Base-by-base conservation (phyloP, 2,888 invertebrate genomes). In the Andrena camellia region DNA sequence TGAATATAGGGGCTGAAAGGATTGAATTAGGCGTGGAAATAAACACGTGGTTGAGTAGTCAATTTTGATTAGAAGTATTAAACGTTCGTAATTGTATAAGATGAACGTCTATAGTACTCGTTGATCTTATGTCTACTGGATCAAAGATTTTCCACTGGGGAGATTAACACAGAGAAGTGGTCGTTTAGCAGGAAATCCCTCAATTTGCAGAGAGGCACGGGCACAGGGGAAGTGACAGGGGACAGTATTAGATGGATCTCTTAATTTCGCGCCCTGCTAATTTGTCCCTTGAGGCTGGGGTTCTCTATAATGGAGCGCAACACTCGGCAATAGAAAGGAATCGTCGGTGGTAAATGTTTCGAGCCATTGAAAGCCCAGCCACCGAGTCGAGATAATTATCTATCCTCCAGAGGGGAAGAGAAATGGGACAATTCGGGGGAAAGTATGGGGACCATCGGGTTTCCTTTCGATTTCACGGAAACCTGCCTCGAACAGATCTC, bases 331-430 rank as follows among this genome's bases (percentile, higher is more conserved):
- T 90, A 87, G 90, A 89, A 90, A 89, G 89, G 88, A 90, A 90
- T 90, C 85, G 89, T 80, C 81, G 83, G 76, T 82, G 88, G 87
- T 90, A 90, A 91, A 90, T 90, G 91, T 92, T 90, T 91, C 86
- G 86, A 81, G 86, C 85, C 87, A 90, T 86, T 90, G 84, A 86
- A 89, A 88, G 72, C 83, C 81, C 78, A 42, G 76, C 75, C 72
- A 66, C 81, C 60, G 85, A 83, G 83, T 74, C 79, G 76, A 60
- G 86, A 85, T 91, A 91, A 92, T 91, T 91, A 90, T 90, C 87
- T 88, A 78, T 68, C 67, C 80, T 48, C 60, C 23, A 68, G 64
- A 74, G 77, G 78, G 66, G 69, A 66, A 69, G 48, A 63, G 48
- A 31, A 68, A 66, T 23, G 54, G 31, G 13, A 23, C 33, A 57